These are phyloP conservation scores for Bombus consobrinus DNA, from an alignment of 1,140 invertebrate genomes.

Conservation along the genomic window DNA sequence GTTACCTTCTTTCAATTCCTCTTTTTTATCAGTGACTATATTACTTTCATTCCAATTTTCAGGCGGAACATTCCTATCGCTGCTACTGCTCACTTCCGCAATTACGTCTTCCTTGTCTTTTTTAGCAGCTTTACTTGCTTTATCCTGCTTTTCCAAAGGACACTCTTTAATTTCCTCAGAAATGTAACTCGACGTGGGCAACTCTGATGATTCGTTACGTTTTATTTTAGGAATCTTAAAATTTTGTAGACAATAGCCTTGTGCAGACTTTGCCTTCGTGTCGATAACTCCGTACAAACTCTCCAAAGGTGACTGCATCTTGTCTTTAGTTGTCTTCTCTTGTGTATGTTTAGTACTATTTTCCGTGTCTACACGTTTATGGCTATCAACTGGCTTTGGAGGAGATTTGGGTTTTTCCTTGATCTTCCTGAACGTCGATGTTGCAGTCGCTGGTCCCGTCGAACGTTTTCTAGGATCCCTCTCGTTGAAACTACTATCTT, in stretches of 20 bases:
- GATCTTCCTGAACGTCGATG: neutral
- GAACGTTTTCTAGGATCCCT: slow-evolving; percentile 60
- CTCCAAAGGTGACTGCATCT: slow-evolving; percentile 82
- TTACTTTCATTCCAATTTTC: neutral
- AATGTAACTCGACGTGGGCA: slow-evolving; percentile 19
- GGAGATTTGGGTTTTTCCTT: slow-evolving; percentile 59
- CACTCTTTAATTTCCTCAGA: slow-evolving; percentile 29
- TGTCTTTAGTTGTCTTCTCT: slow-evolving; percentile 77
- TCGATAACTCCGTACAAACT: slow-evolving; percentile 84
- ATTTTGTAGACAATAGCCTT: slow-evolving; percentile 85
- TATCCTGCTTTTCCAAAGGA: neutral
- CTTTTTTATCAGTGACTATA: neutral
- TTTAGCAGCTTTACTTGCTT: neutral
- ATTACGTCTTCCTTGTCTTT: slow-evolving; percentile 45
- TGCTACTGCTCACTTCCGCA: slow-evolving; percentile 60
- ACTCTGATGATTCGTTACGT: slow-evolving; percentile 68
- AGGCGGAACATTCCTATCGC: neutral
- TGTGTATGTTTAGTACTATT: slow-evolving; percentile 44
- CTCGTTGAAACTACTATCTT: slow-evolving; percentile 12
- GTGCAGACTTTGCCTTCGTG: slow-evolving; percentile 76
- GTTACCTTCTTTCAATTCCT: neutral
- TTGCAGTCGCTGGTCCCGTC: neutral
- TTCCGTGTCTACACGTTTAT: slow-evolving; percentile 9
- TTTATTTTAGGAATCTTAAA: slow-evolving; percentile 87
- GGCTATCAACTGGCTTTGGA: slow-evolving; percentile 15